phyloP scores from a whole-genome alignment of 1,140 invertebrate species.

The Drosophila ironensis region DNA sequence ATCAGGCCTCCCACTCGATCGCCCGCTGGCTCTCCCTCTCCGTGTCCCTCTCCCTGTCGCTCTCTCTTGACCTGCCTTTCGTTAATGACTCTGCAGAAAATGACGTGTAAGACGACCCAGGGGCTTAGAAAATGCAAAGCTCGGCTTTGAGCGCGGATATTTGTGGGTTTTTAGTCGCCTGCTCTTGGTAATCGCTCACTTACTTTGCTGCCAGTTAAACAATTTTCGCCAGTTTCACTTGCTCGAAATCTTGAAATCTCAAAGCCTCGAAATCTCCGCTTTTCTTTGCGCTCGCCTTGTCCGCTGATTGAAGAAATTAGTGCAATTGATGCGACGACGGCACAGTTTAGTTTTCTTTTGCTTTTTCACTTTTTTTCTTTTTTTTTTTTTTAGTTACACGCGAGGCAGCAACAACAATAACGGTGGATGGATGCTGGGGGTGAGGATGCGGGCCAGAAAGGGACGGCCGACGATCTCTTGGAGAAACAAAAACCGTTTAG shows the following conservation, averaged over 20 bases:
- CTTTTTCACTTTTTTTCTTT: conserved; percentile 9
- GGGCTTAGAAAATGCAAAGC: conserved; percentile 33
- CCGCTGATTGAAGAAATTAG: conserved; percentile 77
- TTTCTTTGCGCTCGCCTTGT: conserved; percentile 62
- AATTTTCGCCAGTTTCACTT: conserved; percentile 78
- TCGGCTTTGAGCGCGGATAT: conserved; percentile 55
- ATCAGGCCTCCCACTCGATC: conserved; percentile 25
- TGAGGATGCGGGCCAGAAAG: conserved; percentile 31
- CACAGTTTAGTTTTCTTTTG: conserved; percentile 33
- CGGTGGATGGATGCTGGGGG: conserved; percentile 19
- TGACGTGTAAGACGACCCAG: conserved; percentile 42
- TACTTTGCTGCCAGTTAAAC: conserved; percentile 58
- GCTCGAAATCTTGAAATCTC: conserved; percentile 56
- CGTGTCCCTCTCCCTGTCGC: neutral
- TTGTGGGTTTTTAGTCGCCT: conserved; percentile 20
- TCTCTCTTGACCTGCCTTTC: conserved; percentile 63
- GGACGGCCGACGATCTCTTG: conserved; percentile 34
- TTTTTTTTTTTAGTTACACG: conserved; percentile 65
- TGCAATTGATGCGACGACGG: conserved; percentile 68
- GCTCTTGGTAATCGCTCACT: conserved; percentile 40
- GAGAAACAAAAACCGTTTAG: conserved; percentile 43
- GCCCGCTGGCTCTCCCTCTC: too few relatives aligned
- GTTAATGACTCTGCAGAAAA: conserved; percentile 64
- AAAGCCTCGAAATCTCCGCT: conserved; percentile 14
- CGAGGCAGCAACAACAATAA: conserved; percentile 44